Base-by-base conservation (phyloP, 2,797 vertebrate species). In the Thunnus albacares region DNA sequence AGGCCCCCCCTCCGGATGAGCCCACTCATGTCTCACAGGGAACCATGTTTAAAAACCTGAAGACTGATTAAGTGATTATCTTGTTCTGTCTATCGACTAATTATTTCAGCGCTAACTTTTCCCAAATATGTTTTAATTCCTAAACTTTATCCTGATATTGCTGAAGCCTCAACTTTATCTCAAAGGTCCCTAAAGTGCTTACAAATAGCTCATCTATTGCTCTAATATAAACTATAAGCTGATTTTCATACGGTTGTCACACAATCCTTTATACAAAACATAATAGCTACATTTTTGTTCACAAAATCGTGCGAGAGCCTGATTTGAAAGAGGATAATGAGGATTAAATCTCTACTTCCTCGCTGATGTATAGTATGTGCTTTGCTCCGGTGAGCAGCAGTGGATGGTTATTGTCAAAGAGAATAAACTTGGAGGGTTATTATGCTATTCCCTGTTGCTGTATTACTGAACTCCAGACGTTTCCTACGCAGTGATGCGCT, bases 381-480 rank as follows among this genome's bases (percentile, higher is more conserved):
- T 55, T 56, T 58, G 45, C 55, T 66, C 55, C 15, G 22, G 22
- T 62, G 56, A 47, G 69, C 43, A 28, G 71, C 56, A 11, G 56
- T 33, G 47, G 56, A 43, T 14, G 12, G 51, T 47, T 38, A 55
- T 51, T 62, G 77, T 78, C 65, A 26, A 24, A 28, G 62, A 79
- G 71, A 77, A 70, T 38, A 53, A 77, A 87, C 71, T 15, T 12
- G 9, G 38, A 72, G 70, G 49, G 38, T 75, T 77, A 78, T 79
- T 77, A 65, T 59, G 55, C 6, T 33, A 55, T 80, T 89, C 79
- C 71, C 83, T 78, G 72, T 22, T 15, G 77, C 51, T 71, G 55
- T 68, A 45, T 76, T 65, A 69, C 59, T 24, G 43, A 79, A 60
- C 57, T 28, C 24, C 72, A 43, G 41, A 61, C 24, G 17, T 70